A percentile compares a stretch with the other conserved stretches of the same genome.
phyloP scores from a whole-genome alignment of 2,888 invertebrate species.

The Chloroclystis v-ata region DNA sequence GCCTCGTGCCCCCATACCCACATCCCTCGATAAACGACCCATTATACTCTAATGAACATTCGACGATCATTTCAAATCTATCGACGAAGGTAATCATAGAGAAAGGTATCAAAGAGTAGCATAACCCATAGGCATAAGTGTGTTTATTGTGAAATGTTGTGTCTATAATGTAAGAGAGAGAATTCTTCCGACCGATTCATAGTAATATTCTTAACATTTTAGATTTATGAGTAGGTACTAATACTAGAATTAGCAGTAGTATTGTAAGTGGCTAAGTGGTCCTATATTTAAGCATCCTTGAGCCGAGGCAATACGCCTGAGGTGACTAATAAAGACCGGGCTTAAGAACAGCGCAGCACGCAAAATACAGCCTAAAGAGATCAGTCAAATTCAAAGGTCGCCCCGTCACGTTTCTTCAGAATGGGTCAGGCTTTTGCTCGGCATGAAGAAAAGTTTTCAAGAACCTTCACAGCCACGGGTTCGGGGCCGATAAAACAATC shows the following conservation, averaged over 20 bases:
- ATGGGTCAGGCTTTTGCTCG: background rate
- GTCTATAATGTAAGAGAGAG: too few relatives aligned
- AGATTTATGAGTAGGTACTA: too few relatives aligned
- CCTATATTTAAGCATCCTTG: background rate
- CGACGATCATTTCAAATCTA: conserved; percentile 5
- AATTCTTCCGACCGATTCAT: too few relatives aligned
- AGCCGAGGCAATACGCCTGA: background rate
- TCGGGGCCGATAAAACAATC: conserved; percentile 13
- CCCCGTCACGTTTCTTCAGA: background rate
- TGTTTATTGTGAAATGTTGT: too few relatives aligned
- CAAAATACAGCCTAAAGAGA: background rate
- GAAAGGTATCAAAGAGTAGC: background rate
- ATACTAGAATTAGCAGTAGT: too few relatives aligned
- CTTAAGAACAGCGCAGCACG: background rate
- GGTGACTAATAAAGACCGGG: background rate
- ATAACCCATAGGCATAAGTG: too few relatives aligned
- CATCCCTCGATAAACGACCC: conserved; percentile 8
- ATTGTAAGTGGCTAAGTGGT: too few relatives aligned
- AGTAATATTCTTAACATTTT: too few relatives aligned
- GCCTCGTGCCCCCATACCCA: conserved; percentile 49
- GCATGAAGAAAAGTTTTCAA: conserved; percentile 7
- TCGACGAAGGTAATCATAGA: background rate
- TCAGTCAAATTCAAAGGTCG: background rate
- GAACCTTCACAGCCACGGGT: conserved; percentile 2
- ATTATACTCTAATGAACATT: background rate